Evolutionary conservation across 2,113 vertebrate genomes (phyloP).

Genomic region (Brachyhypopomus occidentalis): DNA sequence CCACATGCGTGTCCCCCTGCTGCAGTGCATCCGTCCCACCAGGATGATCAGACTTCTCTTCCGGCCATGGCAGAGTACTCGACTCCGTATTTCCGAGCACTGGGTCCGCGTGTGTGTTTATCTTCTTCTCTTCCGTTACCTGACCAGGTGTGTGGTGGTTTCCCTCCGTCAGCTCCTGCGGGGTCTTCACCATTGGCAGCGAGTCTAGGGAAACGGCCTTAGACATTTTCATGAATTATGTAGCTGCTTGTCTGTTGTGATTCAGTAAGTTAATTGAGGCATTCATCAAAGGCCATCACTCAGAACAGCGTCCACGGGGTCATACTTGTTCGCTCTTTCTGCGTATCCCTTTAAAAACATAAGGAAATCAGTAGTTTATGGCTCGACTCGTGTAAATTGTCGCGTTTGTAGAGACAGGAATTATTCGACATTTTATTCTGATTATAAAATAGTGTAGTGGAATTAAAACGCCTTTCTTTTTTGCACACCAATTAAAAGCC

Average conservation of each 20-base stretch:
- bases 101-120: conserved; percentile 17
- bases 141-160: conserved; percentile 4
- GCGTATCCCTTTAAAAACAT: neutral
- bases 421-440: too few species aligned
- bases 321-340: neutral
- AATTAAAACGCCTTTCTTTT: too few species aligned
- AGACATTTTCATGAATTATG: conserved; percentile 23
- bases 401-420: too few species aligned
- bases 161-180: neutral
- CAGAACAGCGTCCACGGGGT: neutral
- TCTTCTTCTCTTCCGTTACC: conserved; percentile 21
- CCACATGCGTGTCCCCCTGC: conserved; percentile 14
- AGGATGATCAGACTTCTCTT: conserved; percentile 45
- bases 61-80: conserved; percentile 53
- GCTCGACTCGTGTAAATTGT: neutral
- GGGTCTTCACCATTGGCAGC: conserved; percentile 9
- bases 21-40: too few species aligned
- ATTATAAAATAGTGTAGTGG: too few species aligned
- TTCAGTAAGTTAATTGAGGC: neutral
- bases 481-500: too few species aligned
- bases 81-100: conserved; percentile 25
- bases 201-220: conserved; percentile 20
- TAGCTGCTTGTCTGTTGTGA: neutral
- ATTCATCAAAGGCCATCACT: conserved; percentile 15
- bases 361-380: neutral